Evolutionary conservation across 1,140 invertebrate genomes (phyloP).

Genomic region (Rhagoletis pomonella): DNA sequence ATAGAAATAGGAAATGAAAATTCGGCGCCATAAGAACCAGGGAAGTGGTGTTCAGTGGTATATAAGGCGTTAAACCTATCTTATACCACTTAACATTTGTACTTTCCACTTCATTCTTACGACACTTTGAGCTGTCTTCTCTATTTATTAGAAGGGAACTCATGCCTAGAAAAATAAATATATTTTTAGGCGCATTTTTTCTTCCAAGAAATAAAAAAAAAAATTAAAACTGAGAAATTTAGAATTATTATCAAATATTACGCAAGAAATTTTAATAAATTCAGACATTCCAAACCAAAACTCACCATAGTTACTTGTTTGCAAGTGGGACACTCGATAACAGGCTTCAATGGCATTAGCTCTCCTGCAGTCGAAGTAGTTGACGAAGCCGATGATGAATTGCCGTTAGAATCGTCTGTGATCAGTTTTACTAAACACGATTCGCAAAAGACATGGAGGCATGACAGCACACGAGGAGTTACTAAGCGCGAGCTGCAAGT

Average conservation of each 20-base stretch:
- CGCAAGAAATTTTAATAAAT: neutral
- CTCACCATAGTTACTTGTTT: conserved; percentile 86
- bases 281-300: neutral
- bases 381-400: conserved; percentile 69
- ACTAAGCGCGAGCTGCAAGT: conserved; percentile 77
- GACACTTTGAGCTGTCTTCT: neutral
- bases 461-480: conserved; percentile 89
- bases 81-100: neutral
- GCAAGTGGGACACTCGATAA: conserved; percentile 83
- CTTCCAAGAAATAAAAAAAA: conserved; percentile 17
- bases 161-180: conserved; percentile 33
- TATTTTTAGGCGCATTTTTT: conserved; percentile 38
- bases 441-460: conserved; percentile 95
- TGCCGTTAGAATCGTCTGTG: conserved; percentile 79
- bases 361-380: conserved; percentile 68
- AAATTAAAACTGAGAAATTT: too few species aligned
- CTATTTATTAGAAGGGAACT: neutral
- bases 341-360: conserved; percentile 50
- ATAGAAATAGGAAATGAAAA: neutral
- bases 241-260: neutral
- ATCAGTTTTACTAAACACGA: conserved; percentile 88
- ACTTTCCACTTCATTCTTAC: neutral
- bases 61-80: too few species aligned
- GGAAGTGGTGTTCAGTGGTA: too few species aligned
- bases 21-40: neutral